Percentiles rank a stretch among this genome's conserved stretches.
phyloP scores from a whole-genome alignment of 2,113 vertebrate species.

The Macroglossus sobrinus region DNA sequence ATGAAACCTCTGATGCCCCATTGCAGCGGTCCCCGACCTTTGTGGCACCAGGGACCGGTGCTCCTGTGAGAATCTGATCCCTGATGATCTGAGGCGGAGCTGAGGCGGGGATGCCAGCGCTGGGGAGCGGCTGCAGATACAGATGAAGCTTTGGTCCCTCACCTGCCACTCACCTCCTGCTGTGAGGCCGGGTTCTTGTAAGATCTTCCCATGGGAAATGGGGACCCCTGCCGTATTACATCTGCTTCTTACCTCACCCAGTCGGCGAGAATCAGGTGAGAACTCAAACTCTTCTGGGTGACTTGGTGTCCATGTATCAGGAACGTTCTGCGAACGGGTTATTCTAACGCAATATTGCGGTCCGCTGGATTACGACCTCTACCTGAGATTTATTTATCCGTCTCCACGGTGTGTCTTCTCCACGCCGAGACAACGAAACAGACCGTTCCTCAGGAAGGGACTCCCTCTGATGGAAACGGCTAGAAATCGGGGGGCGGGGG shows the following conservation, averaged over 20 bases:
- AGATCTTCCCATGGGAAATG: too few species aligned
- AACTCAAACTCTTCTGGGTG: neutral
- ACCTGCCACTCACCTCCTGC: too few species aligned
- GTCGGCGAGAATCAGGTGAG: neutral
- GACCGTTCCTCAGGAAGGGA: neutral
- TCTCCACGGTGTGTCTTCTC: neutral
- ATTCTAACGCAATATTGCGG: neutral
- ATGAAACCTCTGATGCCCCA: neutral
- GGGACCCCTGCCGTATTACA: neutral
- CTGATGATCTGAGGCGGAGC: too few species aligned
- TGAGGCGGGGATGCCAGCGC: too few species aligned
- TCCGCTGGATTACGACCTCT: too few species aligned
- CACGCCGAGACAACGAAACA: neutral
- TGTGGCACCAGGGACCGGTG: too few species aligned
- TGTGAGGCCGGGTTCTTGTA: too few species aligned
- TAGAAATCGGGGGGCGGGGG: rapidly evolving
- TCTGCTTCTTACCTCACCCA: neutral
- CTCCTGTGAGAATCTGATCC: too few species aligned
- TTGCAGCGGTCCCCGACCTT: too few species aligned
- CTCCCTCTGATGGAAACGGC: neutral
- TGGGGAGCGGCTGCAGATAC: too few species aligned
- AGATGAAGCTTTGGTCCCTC: too few species aligned
- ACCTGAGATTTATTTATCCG: neutral
- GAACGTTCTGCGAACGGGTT: neutral
- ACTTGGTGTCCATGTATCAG: neutral